Evolutionary conservation across 2,797 vertebrate genomes (phyloP), one percentile per base, ranked within the genome.

Genomic region (Hemibagrus guttatus): DNA sequence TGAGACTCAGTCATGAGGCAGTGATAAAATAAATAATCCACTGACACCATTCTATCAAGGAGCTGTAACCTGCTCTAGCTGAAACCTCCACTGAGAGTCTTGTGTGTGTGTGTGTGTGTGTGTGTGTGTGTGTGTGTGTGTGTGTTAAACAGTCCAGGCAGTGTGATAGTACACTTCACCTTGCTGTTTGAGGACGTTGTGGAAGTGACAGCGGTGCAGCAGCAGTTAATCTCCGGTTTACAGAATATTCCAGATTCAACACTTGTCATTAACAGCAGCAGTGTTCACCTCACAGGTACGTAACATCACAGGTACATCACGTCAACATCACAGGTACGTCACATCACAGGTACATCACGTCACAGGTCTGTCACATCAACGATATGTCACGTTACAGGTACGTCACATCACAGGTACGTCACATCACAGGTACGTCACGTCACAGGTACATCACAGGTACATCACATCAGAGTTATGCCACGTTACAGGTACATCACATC

Each of bases 151-250:
- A 96, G 95, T n/a, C 86, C 4, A 5, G 95, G 95, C 64, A 95
- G 95, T 58, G 93, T 96, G 81, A 83, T 86, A 6, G 95, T 94
- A 88, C 91, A 85, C 88, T 94, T 95, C 89, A 90, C 93, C 42
- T 88, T 95, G 42, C 56, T 84, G 87, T 95, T 96, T 85, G 46
- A 35, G 75, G 87, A 88, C 17, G 81, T 17, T 28, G 56, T 94
- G 6, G 71, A 90, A 2, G 46, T 42, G 0, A 31, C 88, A 42
- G 85, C 91, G 16, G 94, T 6, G 0, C 89, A 91, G 87, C 76
- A 89, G 13, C 88, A 93, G 84, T 85, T 96, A 86, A 64, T 66
- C 85, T 88, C 4, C 13, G 92, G 93, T 19, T 90, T 96, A 87
- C 87, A 91, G 68, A 89, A 86, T 31, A 54, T 19, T 1, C 72